Evolutionary conservation across 2,113 vertebrate species (phyloP).

Genomic region (Sander vitreus): DNA sequence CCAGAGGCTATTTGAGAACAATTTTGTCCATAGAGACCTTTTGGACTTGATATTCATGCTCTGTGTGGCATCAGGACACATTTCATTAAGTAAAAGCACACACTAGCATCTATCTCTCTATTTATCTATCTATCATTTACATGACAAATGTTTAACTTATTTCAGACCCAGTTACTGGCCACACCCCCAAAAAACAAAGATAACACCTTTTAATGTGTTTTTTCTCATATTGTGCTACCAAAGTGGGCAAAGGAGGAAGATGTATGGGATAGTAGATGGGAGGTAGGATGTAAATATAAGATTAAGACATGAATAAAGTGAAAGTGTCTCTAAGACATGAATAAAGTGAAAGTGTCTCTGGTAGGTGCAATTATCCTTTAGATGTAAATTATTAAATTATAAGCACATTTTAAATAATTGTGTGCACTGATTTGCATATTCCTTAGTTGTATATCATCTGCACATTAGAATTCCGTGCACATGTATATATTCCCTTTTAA

Average conservation of each 20-base stretch:
- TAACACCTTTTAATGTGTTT: not conserved
- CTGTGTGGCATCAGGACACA: not conserved
- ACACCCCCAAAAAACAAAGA: not conserved
- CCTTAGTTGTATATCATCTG: constrained; percentile 32
- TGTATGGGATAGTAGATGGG: not conserved
- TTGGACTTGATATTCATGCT: not conserved
- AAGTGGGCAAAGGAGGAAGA: not conserved
- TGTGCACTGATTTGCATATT: constrained; percentile 2
- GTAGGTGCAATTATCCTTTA: not conserved
- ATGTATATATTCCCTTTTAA: constrained; percentile 20
- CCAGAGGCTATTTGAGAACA: not conserved
- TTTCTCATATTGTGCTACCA: not conserved
- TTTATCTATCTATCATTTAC: too few species aligned
- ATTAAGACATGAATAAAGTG: not conserved
- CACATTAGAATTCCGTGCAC: constrained; percentile 19
- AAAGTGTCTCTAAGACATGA: constrained; percentile 9
- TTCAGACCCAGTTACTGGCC: not conserved
- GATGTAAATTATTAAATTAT: constrained; percentile 11
- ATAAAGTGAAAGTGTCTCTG: constrained; percentile 1
- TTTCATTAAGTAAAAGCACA: not conserved
- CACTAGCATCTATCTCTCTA: too few species aligned
- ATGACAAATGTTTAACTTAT: not conserved
- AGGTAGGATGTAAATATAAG: not conserved
- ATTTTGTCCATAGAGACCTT: not conserved
- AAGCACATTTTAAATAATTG: constrained; percentile 25